These are phyloP conservation scores for Hystrix cristata DNA, from an alignment of 2,113 vertebrate genomes.

Conservation along the genomic window DNA sequence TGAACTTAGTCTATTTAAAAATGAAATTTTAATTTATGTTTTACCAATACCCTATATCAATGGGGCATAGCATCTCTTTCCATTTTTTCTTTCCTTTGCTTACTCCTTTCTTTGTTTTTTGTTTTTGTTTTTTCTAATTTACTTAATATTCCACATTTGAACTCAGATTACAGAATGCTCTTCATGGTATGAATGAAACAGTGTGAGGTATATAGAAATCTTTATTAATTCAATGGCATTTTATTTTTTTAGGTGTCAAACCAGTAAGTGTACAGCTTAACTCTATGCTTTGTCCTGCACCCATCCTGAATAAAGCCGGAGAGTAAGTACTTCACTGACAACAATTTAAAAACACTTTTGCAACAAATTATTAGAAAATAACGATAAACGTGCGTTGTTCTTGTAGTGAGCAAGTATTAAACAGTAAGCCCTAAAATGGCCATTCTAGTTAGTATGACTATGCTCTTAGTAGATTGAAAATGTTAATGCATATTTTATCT, in stretches of 20 bases:
- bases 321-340: conserved; percentile 92
- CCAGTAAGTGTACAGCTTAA: conserved; percentile 89
- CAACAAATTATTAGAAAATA: conserved; percentile 1
- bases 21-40: not conserved
- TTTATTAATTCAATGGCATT: conserved; percentile 59
- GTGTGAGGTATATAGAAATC: not conserved
- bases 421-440: conserved; percentile 69
- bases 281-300: conserved; percentile 95
- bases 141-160: not conserved
- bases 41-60: not conserved
- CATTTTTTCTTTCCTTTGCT: not conserved
- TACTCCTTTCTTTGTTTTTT: not conserved
- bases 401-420: conserved; percentile 62
- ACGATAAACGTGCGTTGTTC: not conserved
- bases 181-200: not conserved
- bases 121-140: not conserved
- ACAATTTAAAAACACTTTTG: not conserved
- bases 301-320: conserved; percentile 92
- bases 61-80: not conserved
- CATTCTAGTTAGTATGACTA: conserved; percentile 75
- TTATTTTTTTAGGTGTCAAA: conserved; percentile 91
- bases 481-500: conserved; percentile 73
- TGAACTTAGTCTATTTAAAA: not conserved
- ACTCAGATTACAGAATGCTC: not conserved
- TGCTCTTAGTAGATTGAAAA: conserved; percentile 71